Evolutionary conservation across 2,888 invertebrate genomes (phyloP).

Genomic region (Drosophila lacicola): DNA sequence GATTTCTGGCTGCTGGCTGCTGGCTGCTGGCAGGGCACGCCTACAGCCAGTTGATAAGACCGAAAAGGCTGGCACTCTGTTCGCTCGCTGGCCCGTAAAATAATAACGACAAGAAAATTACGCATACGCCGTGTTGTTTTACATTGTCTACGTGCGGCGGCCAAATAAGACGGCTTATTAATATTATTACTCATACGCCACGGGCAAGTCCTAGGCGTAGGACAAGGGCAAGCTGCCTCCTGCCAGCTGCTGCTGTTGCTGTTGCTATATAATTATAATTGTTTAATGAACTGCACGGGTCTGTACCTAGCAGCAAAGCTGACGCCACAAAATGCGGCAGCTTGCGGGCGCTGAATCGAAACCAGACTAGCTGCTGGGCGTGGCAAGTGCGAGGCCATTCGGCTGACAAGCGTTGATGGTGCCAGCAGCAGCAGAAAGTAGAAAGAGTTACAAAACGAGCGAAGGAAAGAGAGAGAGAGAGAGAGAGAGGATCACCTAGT

Average conservation of each 20-base stretch:
- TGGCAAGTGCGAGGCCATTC: neutral
- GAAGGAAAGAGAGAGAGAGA: too few species aligned
- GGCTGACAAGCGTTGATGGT: neutral
- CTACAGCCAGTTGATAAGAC: conserved; percentile 59
- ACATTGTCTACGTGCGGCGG: conserved; percentile 54
- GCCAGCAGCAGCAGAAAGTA: too few species aligned
- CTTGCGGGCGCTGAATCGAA: neutral
- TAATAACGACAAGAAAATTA: conserved; percentile 71
- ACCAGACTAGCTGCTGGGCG: neutral
- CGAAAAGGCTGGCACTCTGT: conserved; percentile 39
- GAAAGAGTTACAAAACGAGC: too few species aligned
- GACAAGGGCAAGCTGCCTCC: conserved; percentile 13
- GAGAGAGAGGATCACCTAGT: too few species aligned
- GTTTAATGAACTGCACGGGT: conserved; percentile 63
- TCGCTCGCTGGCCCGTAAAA: conserved; percentile 60
- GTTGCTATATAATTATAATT: conserved; percentile 70
- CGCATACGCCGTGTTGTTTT: conserved; percentile 76
- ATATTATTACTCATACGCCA: conserved; percentile 74
- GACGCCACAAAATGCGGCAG: conserved; percentile 17
- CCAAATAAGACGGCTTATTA: conserved; percentile 67
- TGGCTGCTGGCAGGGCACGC: conserved; percentile 9
- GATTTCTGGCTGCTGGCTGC: neutral
- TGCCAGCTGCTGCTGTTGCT: conserved; percentile 10
- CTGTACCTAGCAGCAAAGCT: conserved; percentile 9
- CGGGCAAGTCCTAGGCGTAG: neutral